These are phyloP conservation scores for Calyptommatus sinebrachiatus DNA, from an alignment of 2,113 vertebrate genomes.

Conservation along the genomic window DNA sequence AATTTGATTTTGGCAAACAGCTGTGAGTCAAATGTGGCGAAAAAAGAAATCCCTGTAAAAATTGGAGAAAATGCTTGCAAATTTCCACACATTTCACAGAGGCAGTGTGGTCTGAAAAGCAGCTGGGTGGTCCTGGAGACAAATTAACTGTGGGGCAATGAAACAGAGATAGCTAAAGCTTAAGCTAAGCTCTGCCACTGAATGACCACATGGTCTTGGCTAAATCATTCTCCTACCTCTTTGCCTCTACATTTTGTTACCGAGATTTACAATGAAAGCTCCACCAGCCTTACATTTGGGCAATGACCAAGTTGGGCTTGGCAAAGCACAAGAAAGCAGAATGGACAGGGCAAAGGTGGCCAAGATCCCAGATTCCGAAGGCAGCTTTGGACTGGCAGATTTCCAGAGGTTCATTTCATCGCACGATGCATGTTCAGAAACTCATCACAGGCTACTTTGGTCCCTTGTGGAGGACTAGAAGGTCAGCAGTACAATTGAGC, in stretches of 20 bases:
- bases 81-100: constrained; percentile 74
- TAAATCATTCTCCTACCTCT: constrained; percentile 33
- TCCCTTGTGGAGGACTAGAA: constrained; percentile 15
- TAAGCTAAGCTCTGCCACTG: constrained; percentile 39
- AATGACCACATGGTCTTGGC: constrained; percentile 23
- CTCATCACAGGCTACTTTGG: constrained; percentile 46
- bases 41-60: constrained; percentile 73
- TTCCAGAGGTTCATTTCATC: constrained; percentile 35
- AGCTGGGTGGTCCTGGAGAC: constrained; percentile 69
- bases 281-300: constrained; percentile 48
- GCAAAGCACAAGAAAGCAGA: constrained; percentile 47
- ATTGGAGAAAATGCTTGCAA: constrained; percentile 68
- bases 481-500: constrained; percentile 9
- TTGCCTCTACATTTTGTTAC: constrained; percentile 1
- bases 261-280: constrained; percentile 29
- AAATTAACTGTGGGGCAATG: constrained; percentile 51
- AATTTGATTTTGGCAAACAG: constrained; percentile 72
- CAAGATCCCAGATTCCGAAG: constrained; percentile 62
- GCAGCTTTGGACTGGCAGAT: constrained; percentile 46
- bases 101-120: constrained; percentile 62
- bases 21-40: constrained; percentile 68
- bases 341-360: constrained; percentile 74
- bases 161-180: constrained; percentile 37
- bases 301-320: constrained; percentile 57
- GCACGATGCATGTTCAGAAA: constrained; percentile 42